phyloP scores from a whole-genome alignment of 2,113 vertebrate species.

The Crocuta crocuta region DNA sequence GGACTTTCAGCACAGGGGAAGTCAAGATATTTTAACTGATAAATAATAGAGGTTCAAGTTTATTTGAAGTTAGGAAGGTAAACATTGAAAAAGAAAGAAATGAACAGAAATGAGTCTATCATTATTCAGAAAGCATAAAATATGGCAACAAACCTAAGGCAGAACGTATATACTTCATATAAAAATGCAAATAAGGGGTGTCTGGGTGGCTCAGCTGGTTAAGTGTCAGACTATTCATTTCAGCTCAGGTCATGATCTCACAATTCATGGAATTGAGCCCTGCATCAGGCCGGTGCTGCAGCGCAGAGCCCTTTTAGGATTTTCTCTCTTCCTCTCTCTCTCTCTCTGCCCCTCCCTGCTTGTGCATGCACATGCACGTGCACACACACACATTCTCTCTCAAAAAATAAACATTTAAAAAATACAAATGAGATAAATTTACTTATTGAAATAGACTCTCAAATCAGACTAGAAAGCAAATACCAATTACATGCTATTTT shows the following conservation, averaged over 20 bases:
- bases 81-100: slow-evolving; percentile 14
- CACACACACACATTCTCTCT: too few relatives aligned
- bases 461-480: slow-evolving; percentile 27
- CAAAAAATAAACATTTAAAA: slow-evolving; percentile 21
- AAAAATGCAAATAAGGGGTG: slow-evolving; percentile 48
- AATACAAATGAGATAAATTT: slow-evolving; percentile 43
- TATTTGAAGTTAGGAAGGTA: not conserved
- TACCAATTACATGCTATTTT: not conserved
- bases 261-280: too few relatives aligned
- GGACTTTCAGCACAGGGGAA: not conserved
- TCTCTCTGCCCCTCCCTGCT: too few relatives aligned
- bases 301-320: too few relatives aligned
- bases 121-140: slow-evolving; percentile 37
- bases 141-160: not conserved
- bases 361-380: too few relatives aligned
- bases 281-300: too few relatives aligned
- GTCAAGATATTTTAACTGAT: not conserved
- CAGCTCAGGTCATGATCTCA: too few relatives aligned
- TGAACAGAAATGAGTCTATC: slow-evolving; percentile 28
- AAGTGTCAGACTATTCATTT: too few relatives aligned
- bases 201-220: too few relatives aligned
- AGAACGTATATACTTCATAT: slow-evolving; percentile 45
- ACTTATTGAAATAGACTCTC: slow-evolving; percentile 55
- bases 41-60: not conserved
- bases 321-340: too few relatives aligned